Base-by-base conservation (phyloP, 2,888 invertebrate genomes). In the Athetis lepigone region DNA sequence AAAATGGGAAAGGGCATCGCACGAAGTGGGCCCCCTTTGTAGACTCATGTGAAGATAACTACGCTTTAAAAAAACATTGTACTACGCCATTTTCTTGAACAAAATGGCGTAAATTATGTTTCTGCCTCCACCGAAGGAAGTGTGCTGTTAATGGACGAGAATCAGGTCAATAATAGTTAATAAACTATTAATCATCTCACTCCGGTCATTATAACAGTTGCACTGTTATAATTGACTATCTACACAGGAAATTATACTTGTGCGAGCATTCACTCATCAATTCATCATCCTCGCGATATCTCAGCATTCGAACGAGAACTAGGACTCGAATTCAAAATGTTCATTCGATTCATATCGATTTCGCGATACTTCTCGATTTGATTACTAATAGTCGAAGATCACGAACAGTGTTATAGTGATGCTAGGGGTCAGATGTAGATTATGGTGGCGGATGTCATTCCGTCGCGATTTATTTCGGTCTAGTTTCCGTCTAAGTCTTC, bases 241-340 rank as follows among this genome's bases (percentile, higher is more conserved):
- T 80, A 69, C 70, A 83, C 84, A 85, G 86, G 86, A 88, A 84
- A 83, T 81, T 74, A 65, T 77, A 71, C 42, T 73, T 57, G 64
- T 37, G 60, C 70, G 79, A 67, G 54, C 75, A 75, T 75, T 87
- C 86, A 86, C 80, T 86, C 85, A 83, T 80, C 70, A 65, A 86
- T 79, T 86, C 85, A 83, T 80, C 70, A 65, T 47, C 45, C 18
- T 67, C 39, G 47, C 40, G 46, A 68, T 74, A 69, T 63, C 68
- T 68, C 64, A 51, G 46, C 37, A 43, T 57, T 67, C 18, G n/a
- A 61, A 52, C 46, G 39, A 46, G 73, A 39, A 47, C 19, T 54
- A 9, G 58, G 51, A 67, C 47, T 69, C 40, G 59, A 56, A 73
- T 69, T 51, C 42, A 47, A 54, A 62, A 64, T 47, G 50, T 70